Evolutionary conservation across 53 echinoderm and acorn worm species (phyloP), one percentile per base, ranked within the genome.

Genomic region (Crossaster papposus): DNA sequence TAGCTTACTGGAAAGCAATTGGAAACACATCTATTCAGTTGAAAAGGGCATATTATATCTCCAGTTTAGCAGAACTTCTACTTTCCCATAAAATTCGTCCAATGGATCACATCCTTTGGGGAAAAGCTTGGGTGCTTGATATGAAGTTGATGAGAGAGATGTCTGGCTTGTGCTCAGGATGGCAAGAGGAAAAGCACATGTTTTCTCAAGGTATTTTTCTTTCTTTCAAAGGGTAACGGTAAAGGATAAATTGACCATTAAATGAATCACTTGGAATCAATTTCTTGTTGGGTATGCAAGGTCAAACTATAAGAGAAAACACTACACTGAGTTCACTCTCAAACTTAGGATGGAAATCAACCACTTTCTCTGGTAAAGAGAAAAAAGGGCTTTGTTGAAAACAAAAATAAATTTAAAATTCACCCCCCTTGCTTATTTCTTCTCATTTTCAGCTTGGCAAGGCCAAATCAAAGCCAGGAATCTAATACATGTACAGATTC

Each of bases 111-210:
- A 58, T 15, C 58, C 22, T 58, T 20, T 58, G 58, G 58, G 58
- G 17, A 58, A 58, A 58, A 58, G 58, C 7, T 20, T 58, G 58
- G n/a, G 58, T 44, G 9, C 44, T 44, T 44, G 22, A 58, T 58
- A 20, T 15, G 1, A 58, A 78, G 12, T 9, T 51, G 78, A 51
- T 51, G 78, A 78, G 22, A 78, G 78, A 44, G 78, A 51, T 50
- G 50, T 50, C 26, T 44, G 51, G 51, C 51, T 33, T 14, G 15
- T 73, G 74, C 35, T 73, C 11, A 15, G 4, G 34, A 0, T n/a
- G 74, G 74, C 35, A 34, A 73, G 36, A 34, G 28, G 36, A 78
- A 78, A 78, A 78, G 13, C 78, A 78, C 78, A 78, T 78, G 44
- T 44, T 50, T 78, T 44, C 7, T 78, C 51, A 20, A 50, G 51